Percentiles rank a stretch among this genome's conserved stretches.
These are phyloP conservation scores for Neodontobutis hainanensis DNA, from an alignment of 2,113 vertebrate genomes.

Conservation along the genomic window DNA sequence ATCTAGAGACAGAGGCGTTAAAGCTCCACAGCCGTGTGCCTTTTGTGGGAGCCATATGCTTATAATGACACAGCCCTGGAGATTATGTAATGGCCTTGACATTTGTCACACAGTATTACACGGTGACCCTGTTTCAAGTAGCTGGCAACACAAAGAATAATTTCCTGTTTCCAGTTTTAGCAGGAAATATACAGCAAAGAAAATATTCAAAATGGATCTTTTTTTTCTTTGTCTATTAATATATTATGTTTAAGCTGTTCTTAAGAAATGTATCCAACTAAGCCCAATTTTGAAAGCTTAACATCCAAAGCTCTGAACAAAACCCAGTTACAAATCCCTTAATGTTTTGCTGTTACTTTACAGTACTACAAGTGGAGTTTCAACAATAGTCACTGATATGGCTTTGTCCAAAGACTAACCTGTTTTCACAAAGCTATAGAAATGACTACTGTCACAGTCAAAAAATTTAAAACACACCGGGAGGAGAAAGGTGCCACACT, in stretches of 20 bases:
- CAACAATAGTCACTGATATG: constrained; percentile 1
- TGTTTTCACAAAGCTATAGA: too few species aligned
- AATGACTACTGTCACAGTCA: neutral
- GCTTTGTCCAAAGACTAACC: neutral
- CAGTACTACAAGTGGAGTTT: neutral
- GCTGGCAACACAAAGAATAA: constrained; percentile 14
- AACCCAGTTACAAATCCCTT: neutral
- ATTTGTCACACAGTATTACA: constrained; percentile 59
- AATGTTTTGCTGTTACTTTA: neutral
- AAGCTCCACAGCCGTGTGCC: neutral
- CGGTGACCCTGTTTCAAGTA: constrained; percentile 47
- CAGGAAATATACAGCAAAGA: neutral
- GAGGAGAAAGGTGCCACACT: neutral
- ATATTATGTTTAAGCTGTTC: neutral
- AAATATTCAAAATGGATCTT: neutral
- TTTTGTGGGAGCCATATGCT: constrained; percentile 36
- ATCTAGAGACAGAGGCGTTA: constrained; percentile 17
- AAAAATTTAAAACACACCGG: constrained; percentile 1
- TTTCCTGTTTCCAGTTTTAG: constrained; percentile 11
- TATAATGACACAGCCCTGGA: constrained; percentile 46
- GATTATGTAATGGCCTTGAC: constrained; percentile 57
- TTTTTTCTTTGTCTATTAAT: neutral
- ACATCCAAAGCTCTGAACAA: too few species aligned
- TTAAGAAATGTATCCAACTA: too few species aligned
- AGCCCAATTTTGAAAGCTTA: too few species aligned